A percentile compares a stretch with the other conserved stretches of the same genome.
Evolutionary conservation across 2,113 vertebrate species (phyloP).

Genomic region (Cercocebus atys): DNA sequence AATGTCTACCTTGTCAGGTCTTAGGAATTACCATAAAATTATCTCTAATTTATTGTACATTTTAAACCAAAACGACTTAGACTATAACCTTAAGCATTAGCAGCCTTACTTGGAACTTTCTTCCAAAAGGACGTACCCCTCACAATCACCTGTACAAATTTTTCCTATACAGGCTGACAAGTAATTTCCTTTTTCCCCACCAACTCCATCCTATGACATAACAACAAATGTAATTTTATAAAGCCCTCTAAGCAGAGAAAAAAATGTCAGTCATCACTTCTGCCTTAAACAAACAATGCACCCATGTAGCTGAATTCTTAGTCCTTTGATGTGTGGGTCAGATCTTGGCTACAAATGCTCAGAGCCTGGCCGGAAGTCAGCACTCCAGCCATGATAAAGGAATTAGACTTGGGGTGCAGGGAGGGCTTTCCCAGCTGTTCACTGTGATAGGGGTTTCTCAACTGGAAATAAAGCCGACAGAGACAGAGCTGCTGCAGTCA

Average conservation of each 20-base stretch:
- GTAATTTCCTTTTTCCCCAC: not conserved
- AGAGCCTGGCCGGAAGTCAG: too few species aligned
- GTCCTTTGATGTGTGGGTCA: not conserved
- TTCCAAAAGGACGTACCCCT: not conserved
- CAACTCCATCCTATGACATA: not conserved
- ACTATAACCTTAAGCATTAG: not conserved
- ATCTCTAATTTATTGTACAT: not conserved
- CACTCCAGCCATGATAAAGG: not conserved
- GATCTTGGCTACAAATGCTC: not conserved
- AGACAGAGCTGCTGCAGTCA: not conserved
- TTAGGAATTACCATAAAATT: not conserved
- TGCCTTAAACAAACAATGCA: not conserved
- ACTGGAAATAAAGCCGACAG: not conserved
- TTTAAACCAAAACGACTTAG: constrained; percentile 1
- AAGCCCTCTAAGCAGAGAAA: not conserved
- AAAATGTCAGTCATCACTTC: not conserved
- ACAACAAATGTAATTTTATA: constrained; percentile 15
- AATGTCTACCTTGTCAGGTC: not conserved
- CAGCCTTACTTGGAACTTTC: constrained; percentile 1
- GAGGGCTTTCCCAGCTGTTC: not conserved
- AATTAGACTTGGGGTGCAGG: not conserved
- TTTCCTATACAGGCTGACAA: not conserved
- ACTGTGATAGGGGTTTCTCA: not conserved
- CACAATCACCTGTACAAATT: not conserved
- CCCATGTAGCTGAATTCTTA: not conserved